Evolutionary conservation across 1,140 invertebrate species (phyloP).

Genomic region (Oncopeltus fasciatus): DNA sequence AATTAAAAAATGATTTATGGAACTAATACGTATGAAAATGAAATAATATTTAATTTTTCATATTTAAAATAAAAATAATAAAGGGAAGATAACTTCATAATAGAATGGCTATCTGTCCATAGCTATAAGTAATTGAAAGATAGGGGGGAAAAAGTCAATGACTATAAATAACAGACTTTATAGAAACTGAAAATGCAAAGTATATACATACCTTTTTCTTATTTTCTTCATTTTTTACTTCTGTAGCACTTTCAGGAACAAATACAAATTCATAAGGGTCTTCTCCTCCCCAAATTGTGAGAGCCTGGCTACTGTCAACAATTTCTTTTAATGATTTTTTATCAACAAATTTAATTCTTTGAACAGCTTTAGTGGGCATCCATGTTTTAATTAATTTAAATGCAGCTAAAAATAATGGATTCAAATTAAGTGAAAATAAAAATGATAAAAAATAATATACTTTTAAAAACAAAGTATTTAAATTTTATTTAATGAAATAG

Average conservation of each 20-base stretch:
- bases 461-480: too few species aligned
- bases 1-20: too few species aligned
- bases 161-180: neutral
- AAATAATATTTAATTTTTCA: too few species aligned
- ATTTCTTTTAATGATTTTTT: constrained; percentile 62
- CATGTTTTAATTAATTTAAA: constrained; percentile 85
- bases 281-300: constrained; percentile 72
- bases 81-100: too few species aligned
- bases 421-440: too few species aligned
- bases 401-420: constrained; percentile 47
- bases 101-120: too few species aligned
- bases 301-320: constrained; percentile 56
- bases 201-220: constrained; percentile 36
- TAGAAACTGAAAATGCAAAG: neutral
- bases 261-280: constrained; percentile 60
- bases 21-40: too few species aligned
- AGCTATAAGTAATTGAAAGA: too few species aligned
- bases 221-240: constrained; percentile 24
- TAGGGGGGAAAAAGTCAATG: too few species aligned
- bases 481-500: too few species aligned
- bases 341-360: constrained; percentile 77
- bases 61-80: too few species aligned
- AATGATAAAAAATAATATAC: too few species aligned
- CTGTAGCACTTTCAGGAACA: constrained; percentile 38
- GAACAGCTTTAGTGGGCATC: constrained; percentile 73